Percentiles rank a stretch among this genome's conserved stretches.
These are phyloP conservation scores for Takifugu bimaculatus DNA, from an alignment of 2,113 vertebrate genomes.

Conservation along the genomic window DNA sequence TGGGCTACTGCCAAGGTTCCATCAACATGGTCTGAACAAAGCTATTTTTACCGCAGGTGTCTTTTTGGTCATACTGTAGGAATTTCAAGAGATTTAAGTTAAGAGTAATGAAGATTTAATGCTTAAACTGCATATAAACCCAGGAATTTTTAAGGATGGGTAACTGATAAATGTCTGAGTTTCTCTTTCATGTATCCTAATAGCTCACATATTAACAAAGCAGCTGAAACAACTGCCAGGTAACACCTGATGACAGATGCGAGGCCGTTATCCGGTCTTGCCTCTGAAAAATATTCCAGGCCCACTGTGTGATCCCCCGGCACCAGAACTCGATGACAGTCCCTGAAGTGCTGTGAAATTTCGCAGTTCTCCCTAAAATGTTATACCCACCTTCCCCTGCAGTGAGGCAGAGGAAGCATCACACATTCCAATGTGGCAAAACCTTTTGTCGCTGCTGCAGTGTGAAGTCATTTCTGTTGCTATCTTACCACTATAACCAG, in stretches of 20 bases:
- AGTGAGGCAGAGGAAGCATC: conserved; percentile 2
- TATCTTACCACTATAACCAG: conserved; percentile 85
- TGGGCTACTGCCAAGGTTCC: conserved; percentile 27
- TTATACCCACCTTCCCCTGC: conserved; percentile 21
- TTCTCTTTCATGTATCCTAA: conserved; percentile 23
- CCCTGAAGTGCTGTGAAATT: conserved; percentile 36
- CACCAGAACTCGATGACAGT: conserved; percentile 32
- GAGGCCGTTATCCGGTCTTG: conserved; percentile 8
- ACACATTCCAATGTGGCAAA: conserved; percentile 21
- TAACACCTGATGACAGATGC: conserved; percentile 9
- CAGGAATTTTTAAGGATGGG: conserved; percentile 1
- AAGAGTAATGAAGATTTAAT: conserved; percentile 38
- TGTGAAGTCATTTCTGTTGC: conserved; percentile 9
- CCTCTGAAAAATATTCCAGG: conserved; percentile 26
- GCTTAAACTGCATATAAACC: conserved; percentile 19
- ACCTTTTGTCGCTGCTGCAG: background rate
- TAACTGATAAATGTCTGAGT: conserved; percentile 14
- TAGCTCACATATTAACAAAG: conserved; percentile 12
- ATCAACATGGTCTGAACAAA: conserved; percentile 21
- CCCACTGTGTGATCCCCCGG: background rate
- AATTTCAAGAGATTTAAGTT: conserved; percentile 2
- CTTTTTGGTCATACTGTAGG: conserved; percentile 9
- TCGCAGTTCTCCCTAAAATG: conserved; percentile 44
- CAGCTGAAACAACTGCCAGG: conserved; percentile 5
- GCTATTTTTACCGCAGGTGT: conserved; percentile 17